Evolutionary conservation across 1,140 invertebrate species (phyloP).

Genomic region (Leptestheria dahalacensis): DNA sequence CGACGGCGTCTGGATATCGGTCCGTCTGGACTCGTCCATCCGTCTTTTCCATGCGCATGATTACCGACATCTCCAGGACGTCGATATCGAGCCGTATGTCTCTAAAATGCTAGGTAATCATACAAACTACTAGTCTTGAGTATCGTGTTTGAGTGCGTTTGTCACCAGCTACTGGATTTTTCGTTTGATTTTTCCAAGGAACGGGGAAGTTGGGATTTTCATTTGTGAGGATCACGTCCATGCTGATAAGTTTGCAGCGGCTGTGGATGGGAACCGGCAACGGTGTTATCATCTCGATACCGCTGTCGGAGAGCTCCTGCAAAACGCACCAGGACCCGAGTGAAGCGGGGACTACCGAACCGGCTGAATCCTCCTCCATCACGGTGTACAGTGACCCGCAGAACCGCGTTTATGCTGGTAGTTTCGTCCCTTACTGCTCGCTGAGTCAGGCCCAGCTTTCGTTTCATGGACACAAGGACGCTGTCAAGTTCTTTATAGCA

Average conservation of each 20-base stretch:
- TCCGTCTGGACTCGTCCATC: slow-evolving; percentile 87
- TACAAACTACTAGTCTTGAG: not conserved
- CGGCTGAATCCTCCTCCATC: not conserved
- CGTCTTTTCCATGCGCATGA: slow-evolving; percentile 92
- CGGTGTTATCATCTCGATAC: slow-evolving; percentile 93
- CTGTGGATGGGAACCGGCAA: slow-evolving; percentile 95
- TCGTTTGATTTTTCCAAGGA: slow-evolving; percentile 32
- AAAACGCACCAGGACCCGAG: not conserved
- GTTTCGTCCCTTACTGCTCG: slow-evolving; percentile 81
- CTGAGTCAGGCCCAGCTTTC: slow-evolving; percentile 96
- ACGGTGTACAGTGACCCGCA: slow-evolving; percentile 11
- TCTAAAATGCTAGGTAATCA: slow-evolving; percentile 84
- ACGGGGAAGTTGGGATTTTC: slow-evolving; percentile 94
- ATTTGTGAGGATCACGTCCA: slow-evolving; percentile 87
- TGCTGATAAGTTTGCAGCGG: slow-evolving; percentile 81
- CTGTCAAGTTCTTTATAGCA: slow-evolving; percentile 96
- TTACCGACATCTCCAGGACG: slow-evolving; percentile 90
- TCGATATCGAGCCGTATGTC: slow-evolving; percentile 97
- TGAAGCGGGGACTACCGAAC: not conserved
- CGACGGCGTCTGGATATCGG: slow-evolving; percentile 95
- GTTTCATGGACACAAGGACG: slow-evolving; percentile 95
- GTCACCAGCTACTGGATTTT: not conserved
- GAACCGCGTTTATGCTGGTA: slow-evolving; percentile 39
- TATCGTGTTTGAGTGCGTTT: not conserved
- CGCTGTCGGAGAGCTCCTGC: slow-evolving; percentile 56